Percentiles rank a stretch among this genome's conserved stretches.
Conservation (phyloP, 2,888 invertebrate genomes). For the Drosophila silvestris region DNA sequence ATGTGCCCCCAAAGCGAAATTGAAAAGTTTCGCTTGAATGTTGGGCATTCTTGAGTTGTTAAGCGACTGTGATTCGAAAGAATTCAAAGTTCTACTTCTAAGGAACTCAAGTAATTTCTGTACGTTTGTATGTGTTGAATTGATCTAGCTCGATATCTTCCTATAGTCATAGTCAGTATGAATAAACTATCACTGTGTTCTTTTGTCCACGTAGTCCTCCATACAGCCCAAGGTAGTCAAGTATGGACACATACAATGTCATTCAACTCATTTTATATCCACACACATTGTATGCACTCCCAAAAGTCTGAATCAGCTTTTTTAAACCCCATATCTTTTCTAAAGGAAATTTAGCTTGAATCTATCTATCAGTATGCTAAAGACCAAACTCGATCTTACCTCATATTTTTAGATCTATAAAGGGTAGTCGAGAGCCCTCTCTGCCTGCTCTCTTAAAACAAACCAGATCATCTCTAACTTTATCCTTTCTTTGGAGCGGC, state of each 20-base stretch:
- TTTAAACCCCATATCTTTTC: not conserved
- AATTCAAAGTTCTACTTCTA: not conserved
- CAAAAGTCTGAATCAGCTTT: not conserved
- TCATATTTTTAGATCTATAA: not conserved
- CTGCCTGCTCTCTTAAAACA: not conserved
- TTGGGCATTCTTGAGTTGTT: not conserved
- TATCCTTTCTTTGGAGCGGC: not conserved
- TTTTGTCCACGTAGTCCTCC: not conserved
- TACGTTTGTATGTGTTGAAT: not conserved
- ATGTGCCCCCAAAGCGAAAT: conserved; percentile 14
- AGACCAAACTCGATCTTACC: not conserved
- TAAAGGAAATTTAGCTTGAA: not conserved
- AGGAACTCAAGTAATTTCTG: not conserved
- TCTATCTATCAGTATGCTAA: not conserved
- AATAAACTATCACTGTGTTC: not conserved
- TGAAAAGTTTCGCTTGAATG: conserved; percentile 15
- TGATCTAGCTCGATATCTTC: not conserved
- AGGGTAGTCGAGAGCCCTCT: not conserved
- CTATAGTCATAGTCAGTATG: not conserved
- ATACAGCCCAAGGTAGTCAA: not conserved
- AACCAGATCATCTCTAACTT: not conserved
- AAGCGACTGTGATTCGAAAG: not conserved
- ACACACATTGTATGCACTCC: too few species aligned
- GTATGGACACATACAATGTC: not conserved
- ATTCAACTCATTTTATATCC: not conserved